A percentile compares a stretch with the other conserved stretches of the same genome.
phyloP scores from a whole-genome alignment of 2,113 vertebrate species.

The Ascaphus truei region DNA sequence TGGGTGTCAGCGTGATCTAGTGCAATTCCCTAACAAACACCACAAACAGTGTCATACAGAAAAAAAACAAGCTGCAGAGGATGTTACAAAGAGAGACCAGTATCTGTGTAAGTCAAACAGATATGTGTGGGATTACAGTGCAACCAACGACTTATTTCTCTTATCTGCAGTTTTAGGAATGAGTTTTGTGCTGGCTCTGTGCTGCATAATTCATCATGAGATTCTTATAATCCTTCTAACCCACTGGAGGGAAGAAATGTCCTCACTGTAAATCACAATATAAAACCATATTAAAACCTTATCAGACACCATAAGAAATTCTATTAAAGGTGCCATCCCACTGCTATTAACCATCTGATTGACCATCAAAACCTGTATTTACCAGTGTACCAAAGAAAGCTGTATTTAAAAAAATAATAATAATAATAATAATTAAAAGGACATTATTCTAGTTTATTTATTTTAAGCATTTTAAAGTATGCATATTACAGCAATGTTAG shows the following conservation, averaged over 20 bases:
- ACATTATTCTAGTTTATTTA: too few relatives aligned
- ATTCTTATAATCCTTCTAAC: slow-evolving; percentile 25
- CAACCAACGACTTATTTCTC: slow-evolving; percentile 15
- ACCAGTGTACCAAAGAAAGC: neutral
- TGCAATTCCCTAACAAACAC: neutral
- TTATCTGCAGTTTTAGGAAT: slow-evolving; percentile 19
- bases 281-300: slow-evolving; percentile 25
- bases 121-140: slow-evolving; percentile 19
- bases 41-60: neutral
- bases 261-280: slow-evolving; percentile 15
- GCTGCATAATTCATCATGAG: slow-evolving; percentile 15
- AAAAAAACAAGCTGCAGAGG: neutral
- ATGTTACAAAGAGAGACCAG: neutral
- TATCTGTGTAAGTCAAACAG: slow-evolving; percentile 10
- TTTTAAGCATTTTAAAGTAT: too few relatives aligned
- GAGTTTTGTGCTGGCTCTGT: slow-evolving; percentile 16
- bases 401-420: too few relatives aligned
- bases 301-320: slow-evolving; percentile 9
- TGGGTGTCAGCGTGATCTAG: slow-evolving; percentile 26
- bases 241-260: slow-evolving; percentile 11
- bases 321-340: slow-evolving; percentile 16
- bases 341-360: slow-evolving; percentile 16
- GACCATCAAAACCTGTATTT: neutral
- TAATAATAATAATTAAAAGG: too few relatives aligned
- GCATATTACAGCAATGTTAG: too few relatives aligned